phyloP scores from a whole-genome alignment of 2,888 invertebrate genomes.

The Ennomos fuscantarius region DNA sequence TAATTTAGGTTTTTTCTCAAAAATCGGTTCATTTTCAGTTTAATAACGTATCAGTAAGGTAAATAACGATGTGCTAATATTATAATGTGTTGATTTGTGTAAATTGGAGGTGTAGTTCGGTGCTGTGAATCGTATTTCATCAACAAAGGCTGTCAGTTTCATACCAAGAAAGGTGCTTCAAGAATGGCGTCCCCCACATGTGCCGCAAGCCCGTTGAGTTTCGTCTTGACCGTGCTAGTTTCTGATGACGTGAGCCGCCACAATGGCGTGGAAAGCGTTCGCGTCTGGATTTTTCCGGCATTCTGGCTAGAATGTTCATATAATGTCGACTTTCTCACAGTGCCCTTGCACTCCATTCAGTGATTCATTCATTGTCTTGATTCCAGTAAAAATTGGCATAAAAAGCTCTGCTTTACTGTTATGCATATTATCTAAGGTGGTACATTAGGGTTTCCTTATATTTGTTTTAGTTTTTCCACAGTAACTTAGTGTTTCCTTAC shows the following conservation, averaged over 20 bases:
- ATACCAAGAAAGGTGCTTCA: constrained; percentile 87
- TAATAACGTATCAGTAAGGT: constrained; percentile 70
- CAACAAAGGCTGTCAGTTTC: constrained; percentile 86
- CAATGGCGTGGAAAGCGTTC: constrained; percentile 60
- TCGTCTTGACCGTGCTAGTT: constrained; percentile 68
- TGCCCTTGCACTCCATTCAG: constrained; percentile 64
- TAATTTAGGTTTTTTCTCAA: constrained; percentile 76
- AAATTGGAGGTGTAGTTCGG: constrained; percentile 63
- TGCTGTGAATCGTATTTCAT: constrained; percentile 73
- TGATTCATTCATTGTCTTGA: constrained; percentile 81
- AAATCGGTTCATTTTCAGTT: constrained; percentile 71
- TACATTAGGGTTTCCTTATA: background rate
- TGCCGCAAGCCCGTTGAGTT: constrained; percentile 80
- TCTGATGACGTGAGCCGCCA: constrained; percentile 72
- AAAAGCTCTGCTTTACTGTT: constrained; percentile 42
- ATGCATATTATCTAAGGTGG: constrained; percentile 10
- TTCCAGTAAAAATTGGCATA: constrained; percentile 64
- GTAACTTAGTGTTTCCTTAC: constrained; percentile 38
- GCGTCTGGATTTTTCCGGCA: constrained; percentile 50
- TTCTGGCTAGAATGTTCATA: constrained; percentile 53
- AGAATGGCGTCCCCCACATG: constrained; percentile 92
- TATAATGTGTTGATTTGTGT: constrained; percentile 68
- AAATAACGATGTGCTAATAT: constrained; percentile 56
- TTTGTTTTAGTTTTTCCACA: constrained; percentile 36
- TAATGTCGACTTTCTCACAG: constrained; percentile 45